Conservation (phyloP, 2,888 invertebrate species). For the Mimumesa dahlbomi region DNA sequence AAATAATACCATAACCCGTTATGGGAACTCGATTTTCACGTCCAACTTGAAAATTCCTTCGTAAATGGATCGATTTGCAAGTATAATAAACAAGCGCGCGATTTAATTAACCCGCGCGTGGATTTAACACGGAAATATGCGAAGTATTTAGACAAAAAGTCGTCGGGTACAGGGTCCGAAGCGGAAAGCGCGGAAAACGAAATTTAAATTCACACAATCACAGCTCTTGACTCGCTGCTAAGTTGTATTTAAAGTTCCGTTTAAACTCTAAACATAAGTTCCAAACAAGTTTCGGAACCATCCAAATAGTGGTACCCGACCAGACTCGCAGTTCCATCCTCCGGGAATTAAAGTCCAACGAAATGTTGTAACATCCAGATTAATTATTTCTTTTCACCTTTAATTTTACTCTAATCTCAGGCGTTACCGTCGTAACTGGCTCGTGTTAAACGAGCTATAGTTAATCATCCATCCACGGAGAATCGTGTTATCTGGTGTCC, state of each 20-base stretch:
- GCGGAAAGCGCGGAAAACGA: neutral
- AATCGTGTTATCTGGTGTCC: no score
- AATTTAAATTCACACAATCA: conserved; percentile 32
- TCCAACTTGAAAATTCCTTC: neutral
- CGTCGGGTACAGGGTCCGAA: neutral
- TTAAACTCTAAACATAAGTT: conserved; percentile 47
- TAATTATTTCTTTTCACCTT: no score
- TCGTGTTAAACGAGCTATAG: no score
- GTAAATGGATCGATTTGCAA: neutral
- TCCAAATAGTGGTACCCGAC: conserved; percentile 19
- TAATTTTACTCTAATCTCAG: no score
- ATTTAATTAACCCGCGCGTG: neutral
- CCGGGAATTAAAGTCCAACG: conserved; percentile 26
- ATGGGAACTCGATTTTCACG: no score
- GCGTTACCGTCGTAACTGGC: no score
- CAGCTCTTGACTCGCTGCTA: conserved; percentile 13
- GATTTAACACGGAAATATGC: neutral
- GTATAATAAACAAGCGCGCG: neutral
- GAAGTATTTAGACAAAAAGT: neutral
- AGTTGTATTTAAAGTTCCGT: conserved; percentile 21
- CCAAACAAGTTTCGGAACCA: conserved; percentile 25
- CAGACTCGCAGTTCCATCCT: conserved; percentile 12
- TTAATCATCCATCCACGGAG: no score
- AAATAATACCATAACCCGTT: no score
- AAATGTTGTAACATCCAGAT: neutral